Conservation (phyloP, 2,113 vertebrate species). For the Podarcis muralis region DNA sequence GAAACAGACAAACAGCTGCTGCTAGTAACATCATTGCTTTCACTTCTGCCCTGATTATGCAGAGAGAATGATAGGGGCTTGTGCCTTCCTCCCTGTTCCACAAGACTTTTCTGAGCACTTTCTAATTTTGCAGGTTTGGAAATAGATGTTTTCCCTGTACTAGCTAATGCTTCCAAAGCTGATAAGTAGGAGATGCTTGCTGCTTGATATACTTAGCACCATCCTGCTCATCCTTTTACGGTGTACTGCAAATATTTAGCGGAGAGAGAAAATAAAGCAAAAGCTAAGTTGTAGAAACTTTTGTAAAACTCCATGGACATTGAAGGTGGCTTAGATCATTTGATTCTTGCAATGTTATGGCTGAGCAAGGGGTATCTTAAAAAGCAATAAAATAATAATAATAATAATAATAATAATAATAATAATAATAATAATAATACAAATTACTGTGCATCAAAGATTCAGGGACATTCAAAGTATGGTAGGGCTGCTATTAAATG, state of each 20-base stretch:
- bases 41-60: conserved; percentile 33
- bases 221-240: conserved; percentile 22
- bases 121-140: conserved; percentile 47
- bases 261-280: background rate
- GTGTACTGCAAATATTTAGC: conserved; percentile 52
- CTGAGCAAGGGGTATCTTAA: conserved; percentile 40
- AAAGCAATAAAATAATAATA: conserved; percentile 40
- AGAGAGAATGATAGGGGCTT: conserved; percentile 26
- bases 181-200: conserved; percentile 57
- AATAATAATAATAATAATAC: too few species aligned
- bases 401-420: too few species aligned
- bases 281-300: background rate
- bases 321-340: background rate
- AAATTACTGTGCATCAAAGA: background rate
- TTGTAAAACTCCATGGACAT: conserved; percentile 25
- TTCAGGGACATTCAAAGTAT: background rate
- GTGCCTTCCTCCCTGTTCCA: conserved; percentile 25
- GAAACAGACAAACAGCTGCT: conserved; percentile 6
- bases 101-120: conserved; percentile 27
- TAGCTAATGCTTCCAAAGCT: conserved; percentile 34
- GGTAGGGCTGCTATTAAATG: background rate
- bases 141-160: conserved; percentile 22
- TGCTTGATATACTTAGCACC: conserved; percentile 54
- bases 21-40: conserved; percentile 26
- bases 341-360: conserved; percentile 45